phyloP scores from a whole-genome alignment of 2,888 invertebrate genomes.

The Aquatica leii region DNA sequence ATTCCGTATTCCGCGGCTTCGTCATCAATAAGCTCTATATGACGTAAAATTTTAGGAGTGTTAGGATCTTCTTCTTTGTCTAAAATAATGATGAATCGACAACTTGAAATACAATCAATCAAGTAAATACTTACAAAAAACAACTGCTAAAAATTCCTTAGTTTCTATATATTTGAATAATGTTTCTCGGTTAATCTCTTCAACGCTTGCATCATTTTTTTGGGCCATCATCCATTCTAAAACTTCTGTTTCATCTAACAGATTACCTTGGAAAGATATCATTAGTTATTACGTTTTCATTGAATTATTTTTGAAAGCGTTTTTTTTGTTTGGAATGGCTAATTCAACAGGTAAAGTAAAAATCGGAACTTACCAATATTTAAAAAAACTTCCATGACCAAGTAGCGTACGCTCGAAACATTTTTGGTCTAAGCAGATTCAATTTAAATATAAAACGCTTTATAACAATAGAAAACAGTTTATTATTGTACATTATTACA shows the following conservation, averaged over 20 bases:
- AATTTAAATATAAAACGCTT: slow-evolving; percentile 41
- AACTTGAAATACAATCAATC: not conserved
- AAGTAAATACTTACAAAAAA: slow-evolving; percentile 81
- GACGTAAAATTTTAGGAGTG: slow-evolving; percentile 81
- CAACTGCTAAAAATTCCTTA: slow-evolving; percentile 90
- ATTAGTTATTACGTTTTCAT: not conserved
- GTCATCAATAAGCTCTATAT: slow-evolving; percentile 89
- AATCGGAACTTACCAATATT: slow-evolving; percentile 33
- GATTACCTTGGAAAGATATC: slow-evolving; percentile 66
- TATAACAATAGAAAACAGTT: slow-evolving; percentile 56
- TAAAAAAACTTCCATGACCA: not conserved
- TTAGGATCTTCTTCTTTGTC: slow-evolving; percentile 85
- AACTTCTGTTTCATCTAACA: slow-evolving; percentile 81
- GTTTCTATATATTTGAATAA: slow-evolving; percentile 85
- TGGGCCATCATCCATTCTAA: slow-evolving; percentile 92
- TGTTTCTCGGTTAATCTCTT: slow-evolving; percentile 85
- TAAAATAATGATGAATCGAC: too few species aligned
- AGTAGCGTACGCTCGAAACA: too few species aligned
- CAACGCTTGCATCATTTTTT: slow-evolving; percentile 90
- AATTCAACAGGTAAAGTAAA: slow-evolving; percentile 28
- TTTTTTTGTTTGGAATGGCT: slow-evolving; percentile 56
- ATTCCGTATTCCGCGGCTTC: slow-evolving; percentile 93
- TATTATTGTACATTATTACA: slow-evolving; percentile 47
- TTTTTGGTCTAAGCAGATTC: too few species aligned
- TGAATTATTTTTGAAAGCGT: too few species aligned